Percentiles rank a stretch among this genome's conserved stretches.
Evolutionary conservation across 2,888 invertebrate genomes (phyloP).

Genomic region (Agrilus cyanescens): DNA sequence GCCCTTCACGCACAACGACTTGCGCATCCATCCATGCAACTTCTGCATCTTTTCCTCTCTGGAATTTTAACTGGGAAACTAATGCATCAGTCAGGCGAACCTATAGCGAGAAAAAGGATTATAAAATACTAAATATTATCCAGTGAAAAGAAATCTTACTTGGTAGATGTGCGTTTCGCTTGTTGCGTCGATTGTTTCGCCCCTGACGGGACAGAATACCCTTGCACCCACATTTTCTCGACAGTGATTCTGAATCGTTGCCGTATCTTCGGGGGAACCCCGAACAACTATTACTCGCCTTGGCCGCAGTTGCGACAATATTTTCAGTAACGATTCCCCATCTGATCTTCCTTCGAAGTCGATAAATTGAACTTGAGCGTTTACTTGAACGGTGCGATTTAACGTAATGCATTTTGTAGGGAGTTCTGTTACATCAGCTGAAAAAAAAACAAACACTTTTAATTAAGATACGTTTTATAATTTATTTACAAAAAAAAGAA

Average conservation of each 20-base stretch:
- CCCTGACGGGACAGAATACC: conserved; percentile 72
- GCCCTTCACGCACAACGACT: conserved; percentile 51
- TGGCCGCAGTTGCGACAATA: conserved; percentile 70
- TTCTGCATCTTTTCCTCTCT: conserved; percentile 77
- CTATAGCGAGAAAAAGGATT: conserved; percentile 33
- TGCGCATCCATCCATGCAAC: conserved; percentile 92
- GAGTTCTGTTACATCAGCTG: conserved; percentile 51
- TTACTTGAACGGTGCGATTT: conserved; percentile 62
- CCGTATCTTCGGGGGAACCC: conserved; percentile 57
- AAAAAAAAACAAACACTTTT: conserved; percentile 5
- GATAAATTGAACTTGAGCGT: conserved; percentile 83
- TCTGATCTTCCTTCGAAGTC: conserved; percentile 94
- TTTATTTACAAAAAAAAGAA: too few relatives aligned
- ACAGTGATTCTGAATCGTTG: conserved; percentile 56
- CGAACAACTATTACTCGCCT: conserved; percentile 68
- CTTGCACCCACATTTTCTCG: conserved; percentile 52
- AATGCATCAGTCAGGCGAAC: conserved; percentile 86
- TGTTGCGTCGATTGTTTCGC: conserved; percentile 88
- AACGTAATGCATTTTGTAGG: conserved; percentile 83
- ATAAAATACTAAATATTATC: neutral
- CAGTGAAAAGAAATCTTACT: conserved; percentile 36
- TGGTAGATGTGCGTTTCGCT: conserved; percentile 98
- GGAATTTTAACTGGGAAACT: conserved; percentile 76
- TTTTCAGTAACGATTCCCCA: conserved; percentile 71
- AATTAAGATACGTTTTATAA: too few relatives aligned